These are phyloP conservation scores for Philypnodon macrostomus DNA, from an alignment of 2,797 vertebrate genomes.

Conservation along the genomic window DNA sequence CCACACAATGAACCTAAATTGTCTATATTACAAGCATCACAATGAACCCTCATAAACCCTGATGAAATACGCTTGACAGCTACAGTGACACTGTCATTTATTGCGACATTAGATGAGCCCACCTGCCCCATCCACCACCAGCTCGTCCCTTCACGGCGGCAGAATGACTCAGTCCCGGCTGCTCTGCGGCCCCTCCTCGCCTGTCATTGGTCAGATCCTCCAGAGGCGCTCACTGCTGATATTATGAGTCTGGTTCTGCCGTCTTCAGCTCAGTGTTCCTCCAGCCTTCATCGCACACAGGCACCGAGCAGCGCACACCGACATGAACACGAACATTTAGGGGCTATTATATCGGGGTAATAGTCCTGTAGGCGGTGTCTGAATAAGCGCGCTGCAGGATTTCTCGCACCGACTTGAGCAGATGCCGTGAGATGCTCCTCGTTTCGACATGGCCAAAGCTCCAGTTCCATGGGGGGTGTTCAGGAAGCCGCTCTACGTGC, in stretches of 20 bases:
- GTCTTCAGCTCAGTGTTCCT: constrained; percentile 30
- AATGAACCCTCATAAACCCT: too few relatives aligned
- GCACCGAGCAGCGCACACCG: too few relatives aligned
- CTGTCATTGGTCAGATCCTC: constrained; percentile 37
- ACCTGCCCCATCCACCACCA: constrained; percentile 2
- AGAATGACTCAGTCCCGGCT: not conserved
- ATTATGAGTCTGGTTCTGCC: constrained; percentile 34
- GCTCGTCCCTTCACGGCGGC: not conserved
- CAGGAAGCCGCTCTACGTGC: constrained; percentile 80
- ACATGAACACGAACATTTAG: constrained; percentile 3
- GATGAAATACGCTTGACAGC: too few relatives aligned
- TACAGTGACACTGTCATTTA: too few relatives aligned
- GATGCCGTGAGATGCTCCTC: constrained; percentile 82
- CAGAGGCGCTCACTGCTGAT: constrained; percentile 19
- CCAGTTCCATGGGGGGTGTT: constrained; percentile 85
- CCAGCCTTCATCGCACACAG: constrained; percentile 25
- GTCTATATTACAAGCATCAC: too few relatives aligned
- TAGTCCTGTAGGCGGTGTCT: constrained; percentile 14
- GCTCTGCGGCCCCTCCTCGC: constrained; percentile 2
- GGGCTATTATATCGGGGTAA: constrained; percentile 1
- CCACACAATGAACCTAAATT: too few relatives aligned
- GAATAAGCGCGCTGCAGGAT: constrained; percentile 8
- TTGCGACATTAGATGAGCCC: not conserved
- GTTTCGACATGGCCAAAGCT: constrained; percentile 84
- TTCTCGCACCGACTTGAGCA: constrained; percentile 18